Conservation (phyloP, 1,140 invertebrate species). For the Rhagoletis zephyria region DNA sequence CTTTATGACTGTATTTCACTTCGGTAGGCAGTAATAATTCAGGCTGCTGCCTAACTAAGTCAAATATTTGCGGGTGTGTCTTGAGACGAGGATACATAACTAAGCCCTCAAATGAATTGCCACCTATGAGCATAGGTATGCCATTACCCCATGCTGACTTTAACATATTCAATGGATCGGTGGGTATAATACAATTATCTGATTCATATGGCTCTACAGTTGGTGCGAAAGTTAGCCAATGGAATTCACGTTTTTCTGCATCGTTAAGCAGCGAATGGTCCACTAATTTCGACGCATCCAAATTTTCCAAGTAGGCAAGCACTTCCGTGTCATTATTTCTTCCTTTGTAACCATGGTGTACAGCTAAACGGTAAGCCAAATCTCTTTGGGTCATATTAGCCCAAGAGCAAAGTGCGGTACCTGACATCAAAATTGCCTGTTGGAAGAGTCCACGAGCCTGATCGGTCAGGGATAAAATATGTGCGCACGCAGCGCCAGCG, state of each 20-base stretch:
- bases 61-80: constrained; percentile 59
- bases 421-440: constrained; percentile 78
- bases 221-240: constrained; percentile 66
- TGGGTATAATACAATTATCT: constrained; percentile 65
- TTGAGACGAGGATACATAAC: constrained; percentile 66
- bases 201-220: constrained; percentile 70
- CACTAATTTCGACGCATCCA: constrained; percentile 54
- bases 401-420: constrained; percentile 74
- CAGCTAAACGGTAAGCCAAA: constrained; percentile 57
- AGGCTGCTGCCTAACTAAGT: constrained; percentile 60
- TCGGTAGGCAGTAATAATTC: constrained; percentile 60
- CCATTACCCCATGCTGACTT: constrained; percentile 67
- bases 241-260: constrained; percentile 61
- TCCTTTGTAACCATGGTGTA: constrained; percentile 58
- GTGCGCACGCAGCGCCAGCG: constrained; percentile 70
- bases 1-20: constrained; percentile 55
- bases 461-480: constrained; percentile 66
- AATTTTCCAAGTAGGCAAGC: constrained; percentile 65
- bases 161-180: constrained; percentile 66
- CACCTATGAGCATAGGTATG: constrained; percentile 71
- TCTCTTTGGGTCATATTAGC: constrained; percentile 49
- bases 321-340: constrained; percentile 64
- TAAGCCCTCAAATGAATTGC: constrained; percentile 69
- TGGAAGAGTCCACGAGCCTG: constrained; percentile 75
- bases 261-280: constrained; percentile 53